Evolutionary conservation across 2,797 vertebrate species (phyloP).

Genomic region (Cuniculus paca): DNA sequence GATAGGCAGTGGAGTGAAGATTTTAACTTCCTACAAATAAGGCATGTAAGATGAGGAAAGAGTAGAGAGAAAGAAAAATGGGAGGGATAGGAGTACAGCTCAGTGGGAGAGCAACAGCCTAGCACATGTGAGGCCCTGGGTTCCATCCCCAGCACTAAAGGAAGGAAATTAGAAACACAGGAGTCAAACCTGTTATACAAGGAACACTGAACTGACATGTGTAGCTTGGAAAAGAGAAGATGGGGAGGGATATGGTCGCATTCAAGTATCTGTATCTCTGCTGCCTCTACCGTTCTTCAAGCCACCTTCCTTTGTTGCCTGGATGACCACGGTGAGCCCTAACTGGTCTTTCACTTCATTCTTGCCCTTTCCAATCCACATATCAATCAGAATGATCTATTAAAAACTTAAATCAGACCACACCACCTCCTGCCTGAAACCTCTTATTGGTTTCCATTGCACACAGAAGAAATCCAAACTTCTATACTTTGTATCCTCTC

Average conservation of each 20-base stretch:
- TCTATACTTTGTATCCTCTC: slow-evolving; percentile 7
- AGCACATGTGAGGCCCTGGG: background rate
- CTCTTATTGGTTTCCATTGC: background rate
- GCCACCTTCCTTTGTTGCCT: slow-evolving; percentile 27
- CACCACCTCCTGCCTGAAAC: slow-evolving; percentile 22
- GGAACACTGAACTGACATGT: slow-evolving; percentile 5
- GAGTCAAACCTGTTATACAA: slow-evolving; percentile 33
- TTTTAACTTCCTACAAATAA: slow-evolving; percentile 57
- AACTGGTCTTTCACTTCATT: background rate
- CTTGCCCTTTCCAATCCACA: slow-evolving; percentile 3
- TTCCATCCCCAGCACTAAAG: background rate
- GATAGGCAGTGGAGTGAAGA: background rate
- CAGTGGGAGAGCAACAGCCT: background rate
- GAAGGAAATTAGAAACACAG: slow-evolving; percentile 9
- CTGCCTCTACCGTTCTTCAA: background rate
- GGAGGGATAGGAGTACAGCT: background rate
- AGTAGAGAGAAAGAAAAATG: background rate
- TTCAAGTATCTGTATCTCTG: slow-evolving; percentile 30
- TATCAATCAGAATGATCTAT: slow-evolving; percentile 40
- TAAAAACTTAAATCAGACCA: slow-evolving; percentile 40
- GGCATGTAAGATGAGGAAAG: slow-evolving; percentile 24
- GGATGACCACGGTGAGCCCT: slow-evolving; percentile 1
- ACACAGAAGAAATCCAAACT: slow-evolving; percentile 19
- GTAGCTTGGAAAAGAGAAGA: background rate
- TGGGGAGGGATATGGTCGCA: background rate